Percentiles rank a stretch among this genome's conserved stretches.
phyloP scores from a whole-genome alignment of 2,797 vertebrate genomes.

The Calcarius lapponicus region DNA sequence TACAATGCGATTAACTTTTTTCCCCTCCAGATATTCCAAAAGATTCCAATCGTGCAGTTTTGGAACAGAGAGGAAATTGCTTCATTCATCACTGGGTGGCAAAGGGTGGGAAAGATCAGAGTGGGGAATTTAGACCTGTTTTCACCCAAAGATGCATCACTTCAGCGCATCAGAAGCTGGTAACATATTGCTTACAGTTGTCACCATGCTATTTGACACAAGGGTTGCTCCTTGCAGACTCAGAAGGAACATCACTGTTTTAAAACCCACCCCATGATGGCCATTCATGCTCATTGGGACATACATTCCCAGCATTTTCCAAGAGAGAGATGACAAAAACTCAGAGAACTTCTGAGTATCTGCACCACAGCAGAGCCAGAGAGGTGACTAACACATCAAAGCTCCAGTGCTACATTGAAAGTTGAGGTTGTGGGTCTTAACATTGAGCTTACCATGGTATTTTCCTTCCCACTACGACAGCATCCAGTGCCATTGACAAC shows the following conservation, averaged over 20 bases:
- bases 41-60: not conserved
- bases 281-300: not conserved
- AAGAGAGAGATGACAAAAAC: not conserved
- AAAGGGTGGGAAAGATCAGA: not conserved
- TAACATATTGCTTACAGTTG: not conserved
- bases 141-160: not conserved
- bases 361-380: not conserved
- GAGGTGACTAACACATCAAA: not conserved
- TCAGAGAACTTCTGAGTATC: not conserved
- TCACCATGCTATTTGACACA: not conserved
- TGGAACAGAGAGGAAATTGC: not conserved
- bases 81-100: not conserved
- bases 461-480: conserved; percentile 74
- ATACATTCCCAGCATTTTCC: not conserved
- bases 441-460: conserved; percentile 28
- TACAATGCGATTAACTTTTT: not conserved
- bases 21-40: not conserved
- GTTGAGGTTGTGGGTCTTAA: not conserved
- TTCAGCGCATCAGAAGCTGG: not conserved
- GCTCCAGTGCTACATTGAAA: not conserved
- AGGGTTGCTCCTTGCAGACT: not conserved
- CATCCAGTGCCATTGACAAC: conserved; percentile 76
- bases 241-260: not conserved
- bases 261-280: not conserved
- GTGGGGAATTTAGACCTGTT: not conserved